Percentiles rank a stretch among this genome's conserved stretches.
These are phyloP conservation scores for Lochmaea crataegi DNA, from an alignment of 2,888 invertebrate species.

Conservation along the genomic window DNA sequence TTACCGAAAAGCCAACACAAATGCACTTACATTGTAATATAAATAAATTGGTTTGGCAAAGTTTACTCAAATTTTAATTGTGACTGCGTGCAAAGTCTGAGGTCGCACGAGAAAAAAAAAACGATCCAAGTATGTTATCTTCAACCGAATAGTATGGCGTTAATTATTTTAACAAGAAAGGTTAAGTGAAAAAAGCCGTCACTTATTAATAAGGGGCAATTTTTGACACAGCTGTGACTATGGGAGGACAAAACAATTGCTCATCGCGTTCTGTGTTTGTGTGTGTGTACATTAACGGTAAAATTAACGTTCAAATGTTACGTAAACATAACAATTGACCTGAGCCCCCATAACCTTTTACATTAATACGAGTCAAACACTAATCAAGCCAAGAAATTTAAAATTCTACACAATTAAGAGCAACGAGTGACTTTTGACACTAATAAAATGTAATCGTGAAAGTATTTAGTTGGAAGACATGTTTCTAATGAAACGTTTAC, in stretches of 20 bases:
- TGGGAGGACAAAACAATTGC: constrained; percentile 57
- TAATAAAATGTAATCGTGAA: constrained; percentile 46
- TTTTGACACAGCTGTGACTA: constrained; percentile 56
- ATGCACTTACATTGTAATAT: not conserved
- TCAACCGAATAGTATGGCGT: constrained; percentile 34
- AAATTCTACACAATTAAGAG: constrained; percentile 52
- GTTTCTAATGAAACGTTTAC: constrained; percentile 11
- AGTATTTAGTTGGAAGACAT: constrained; percentile 34
- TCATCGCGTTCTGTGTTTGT: constrained; percentile 46
- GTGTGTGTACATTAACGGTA: constrained; percentile 34
- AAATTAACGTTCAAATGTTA: constrained; percentile 47
- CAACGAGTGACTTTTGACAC: constrained; percentile 54
- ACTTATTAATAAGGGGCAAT: constrained; percentile 53
- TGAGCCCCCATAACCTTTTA: constrained; percentile 55
- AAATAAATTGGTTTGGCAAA: constrained; percentile 17
- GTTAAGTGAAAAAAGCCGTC: constrained; percentile 46
- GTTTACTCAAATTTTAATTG: constrained; percentile 12
- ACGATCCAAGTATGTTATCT: constrained; percentile 17
- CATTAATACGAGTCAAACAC: constrained; percentile 59
- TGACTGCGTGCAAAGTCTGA: constrained; percentile 28
- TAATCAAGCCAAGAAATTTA: constrained; percentile 52
- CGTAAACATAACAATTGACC: constrained; percentile 60
- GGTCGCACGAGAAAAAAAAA: constrained; percentile 31
- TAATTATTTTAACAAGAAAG: constrained; percentile 44
- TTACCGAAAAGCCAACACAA: not conserved